Base-by-base conservation (phyloP, 2,888 invertebrate genomes). In the Linyphia triangularis region DNA sequence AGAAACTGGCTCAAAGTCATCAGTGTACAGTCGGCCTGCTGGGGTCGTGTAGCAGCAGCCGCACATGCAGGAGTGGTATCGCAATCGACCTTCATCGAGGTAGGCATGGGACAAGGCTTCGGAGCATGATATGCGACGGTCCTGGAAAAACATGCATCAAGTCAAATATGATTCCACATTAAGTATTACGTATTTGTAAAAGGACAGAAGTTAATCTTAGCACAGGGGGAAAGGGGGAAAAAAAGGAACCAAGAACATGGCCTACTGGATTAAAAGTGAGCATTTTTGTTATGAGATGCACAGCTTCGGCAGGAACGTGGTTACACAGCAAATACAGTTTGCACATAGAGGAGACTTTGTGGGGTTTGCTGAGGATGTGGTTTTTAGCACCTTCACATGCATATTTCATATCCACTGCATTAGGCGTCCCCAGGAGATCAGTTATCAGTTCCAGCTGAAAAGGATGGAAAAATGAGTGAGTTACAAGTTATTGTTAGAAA, bases 11-110 rank as follows among this genome's bases (percentile, higher is more conserved):
- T 99, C 99, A 91, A 98, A 96, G 93, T 98, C 98, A 59, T 95
- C 94, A 88, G 96, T 96, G 94, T 97, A 98, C 93, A 98, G 97
- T 86, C 98, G 94, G 16, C 93, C 93, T 73, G 95, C 95, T 85
- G 95, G 94, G 85, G 96, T 96, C 93, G 96, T 97, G 67, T 92
- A 92, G 94, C 99, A 99, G 92, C 99, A 99, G 93, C 96, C 96
- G 94, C 99, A 99, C 99, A 99, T 99, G 93, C 99, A 99, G 90
- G 99, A 99, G 94, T 99, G 99, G 94, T 99, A 99, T 92, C 99
- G 95, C 92, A 99, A 95, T 91, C 99, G 95, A 33, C 99, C 99
- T 93, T 99, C 99, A 92, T 99, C 99, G 91, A 99, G 94, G 94
- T 99, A 99, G 7, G 98, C 98, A 94, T 99, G 99, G 82, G 97